A percentile compares a stretch with the other conserved stretches of the same genome.
phyloP scores from a whole-genome alignment of 2,113 vertebrate species.

The Formicarius rufipectus region DNA sequence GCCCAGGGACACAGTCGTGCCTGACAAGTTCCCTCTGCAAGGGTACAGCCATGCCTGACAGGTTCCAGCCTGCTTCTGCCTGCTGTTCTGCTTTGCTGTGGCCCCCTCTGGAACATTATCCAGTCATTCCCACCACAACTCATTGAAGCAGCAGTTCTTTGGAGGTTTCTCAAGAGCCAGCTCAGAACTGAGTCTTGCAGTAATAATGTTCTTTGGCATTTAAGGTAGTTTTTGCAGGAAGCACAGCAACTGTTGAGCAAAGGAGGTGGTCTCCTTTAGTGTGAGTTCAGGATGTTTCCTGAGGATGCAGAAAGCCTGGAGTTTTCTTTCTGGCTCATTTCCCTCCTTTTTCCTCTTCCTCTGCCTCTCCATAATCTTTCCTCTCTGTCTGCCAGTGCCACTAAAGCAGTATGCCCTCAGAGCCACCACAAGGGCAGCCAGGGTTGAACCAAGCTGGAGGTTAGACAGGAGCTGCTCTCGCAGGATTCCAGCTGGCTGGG shows the following conservation, averaged over 20 bases:
- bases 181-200: background rate
- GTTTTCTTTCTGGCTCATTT: conserved; percentile 30
- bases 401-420: background rate
- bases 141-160: background rate
- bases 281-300: conserved; percentile 23
- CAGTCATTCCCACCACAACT: background rate
- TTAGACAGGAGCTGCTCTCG: background rate
- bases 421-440: background rate
- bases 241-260: background rate
- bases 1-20: background rate
- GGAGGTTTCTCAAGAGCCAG: background rate
- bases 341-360: conserved; percentile 55
- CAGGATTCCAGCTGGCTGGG: background rate
- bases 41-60: background rate
- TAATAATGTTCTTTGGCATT: background rate
- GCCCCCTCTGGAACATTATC: background rate
- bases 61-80: no score
- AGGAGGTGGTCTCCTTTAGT: background rate
- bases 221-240: background rate
- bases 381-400: background rate
- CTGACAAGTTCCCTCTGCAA: background rate
- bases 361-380: conserved; percentile 28
- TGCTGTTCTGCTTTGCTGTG: background rate
- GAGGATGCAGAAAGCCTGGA: conserved; percentile 35
- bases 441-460: background rate